Evolutionary conservation across 2,797 vertebrate genomes (phyloP).

Genomic region (Amazonetta brasiliensis): DNA sequence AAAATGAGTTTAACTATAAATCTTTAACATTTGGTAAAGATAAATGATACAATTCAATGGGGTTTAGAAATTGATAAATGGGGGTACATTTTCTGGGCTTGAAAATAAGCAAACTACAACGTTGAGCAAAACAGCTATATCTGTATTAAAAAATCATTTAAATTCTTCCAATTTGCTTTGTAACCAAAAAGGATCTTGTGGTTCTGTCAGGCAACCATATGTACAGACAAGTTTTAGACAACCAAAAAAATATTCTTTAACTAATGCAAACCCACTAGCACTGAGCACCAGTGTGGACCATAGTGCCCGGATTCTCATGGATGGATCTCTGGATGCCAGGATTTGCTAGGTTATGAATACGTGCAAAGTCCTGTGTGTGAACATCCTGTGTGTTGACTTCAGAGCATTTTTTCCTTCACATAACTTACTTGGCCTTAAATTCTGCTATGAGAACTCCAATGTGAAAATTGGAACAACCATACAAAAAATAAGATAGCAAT

Average conservation of each 20-base stretch:
- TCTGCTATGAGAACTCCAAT: not conserved
- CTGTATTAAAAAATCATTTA: not conserved
- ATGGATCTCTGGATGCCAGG: not conserved
- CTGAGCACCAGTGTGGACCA: not conserved
- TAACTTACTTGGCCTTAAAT: not conserved
- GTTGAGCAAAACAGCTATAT: not conserved
- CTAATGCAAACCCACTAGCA: accelerated
- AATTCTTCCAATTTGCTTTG: not conserved
- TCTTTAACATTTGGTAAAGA: not conserved
- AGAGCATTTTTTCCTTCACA: accelerated
- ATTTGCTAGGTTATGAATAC: not conserved
- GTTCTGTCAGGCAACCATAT: not conserved
- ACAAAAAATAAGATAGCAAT: not conserved
- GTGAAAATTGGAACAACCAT: not conserved
- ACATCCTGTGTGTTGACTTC: not conserved
- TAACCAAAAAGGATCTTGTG: not conserved
- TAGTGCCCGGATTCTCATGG: too few species aligned
- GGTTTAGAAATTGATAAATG: not conserved
- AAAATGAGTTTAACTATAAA: not conserved
- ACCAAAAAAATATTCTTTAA: not conserved
- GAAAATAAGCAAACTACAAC: not conserved
- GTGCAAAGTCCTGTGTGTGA: not conserved
- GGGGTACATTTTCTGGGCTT: not conserved
- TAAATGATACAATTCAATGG: not conserved
- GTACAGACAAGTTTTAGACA: not conserved